Conservation (phyloP, 2,888 invertebrate species). For the Acanthosepion esculentum region DNA sequence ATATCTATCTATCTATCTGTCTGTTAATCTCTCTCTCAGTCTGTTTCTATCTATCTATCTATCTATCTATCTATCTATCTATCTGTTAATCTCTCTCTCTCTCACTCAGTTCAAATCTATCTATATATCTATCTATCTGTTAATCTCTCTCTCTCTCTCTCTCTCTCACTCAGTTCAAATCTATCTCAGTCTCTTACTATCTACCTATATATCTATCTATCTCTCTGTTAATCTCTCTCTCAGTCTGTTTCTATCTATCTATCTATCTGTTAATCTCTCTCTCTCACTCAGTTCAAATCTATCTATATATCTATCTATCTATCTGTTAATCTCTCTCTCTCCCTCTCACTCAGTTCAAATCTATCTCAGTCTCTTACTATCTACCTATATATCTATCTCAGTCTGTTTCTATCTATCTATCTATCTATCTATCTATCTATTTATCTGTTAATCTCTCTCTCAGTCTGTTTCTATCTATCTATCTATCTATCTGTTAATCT, state of each 20-base stretch:
- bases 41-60: neutral
- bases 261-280: too few species aligned
- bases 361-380: neutral
- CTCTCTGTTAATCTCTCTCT: too few species aligned
- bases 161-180: too few species aligned
- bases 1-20: too few species aligned
- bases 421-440: neutral
- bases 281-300: neutral
- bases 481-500: neutral
- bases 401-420: neutral
- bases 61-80: too few species aligned
- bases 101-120: too few species aligned
- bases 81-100: too few species aligned
- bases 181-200: too few species aligned
- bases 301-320: neutral
- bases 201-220: too few species aligned
- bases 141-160: too few species aligned
- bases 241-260: too few species aligned
- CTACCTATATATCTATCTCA: neutral
- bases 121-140: neutral
- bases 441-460: neutral
- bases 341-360: too few species aligned
- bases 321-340: neutral
- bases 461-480: neutral
- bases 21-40: neutral